These are phyloP conservation scores for Athetis lepigone DNA, from an alignment of 2,888 invertebrate species.

Conservation along the genomic window DNA sequence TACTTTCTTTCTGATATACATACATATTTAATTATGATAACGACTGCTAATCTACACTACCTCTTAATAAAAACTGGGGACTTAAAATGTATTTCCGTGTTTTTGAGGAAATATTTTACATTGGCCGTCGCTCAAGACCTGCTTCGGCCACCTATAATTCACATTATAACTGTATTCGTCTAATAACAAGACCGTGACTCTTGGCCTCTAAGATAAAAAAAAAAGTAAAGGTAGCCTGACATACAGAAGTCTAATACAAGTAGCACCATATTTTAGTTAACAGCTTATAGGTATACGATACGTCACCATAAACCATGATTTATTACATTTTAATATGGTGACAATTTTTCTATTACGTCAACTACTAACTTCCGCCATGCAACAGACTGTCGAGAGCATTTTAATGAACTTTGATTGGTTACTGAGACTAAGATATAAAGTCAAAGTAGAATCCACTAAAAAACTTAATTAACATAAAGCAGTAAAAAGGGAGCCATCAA, in stretches of 20 bases:
- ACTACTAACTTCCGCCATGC: constrained; percentile 41
- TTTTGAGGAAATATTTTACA: background rate
- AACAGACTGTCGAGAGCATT: constrained; percentile 23
- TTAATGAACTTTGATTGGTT: constrained; percentile 5
- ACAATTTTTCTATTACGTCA: constrained; percentile 20
- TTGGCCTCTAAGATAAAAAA: constrained; percentile 8
- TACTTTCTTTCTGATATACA: constrained; percentile 28
- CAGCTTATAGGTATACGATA: constrained; percentile 18
- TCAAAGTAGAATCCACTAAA: constrained; percentile 18
- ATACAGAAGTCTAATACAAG: background rate
- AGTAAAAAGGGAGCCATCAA: constrained; percentile 45
- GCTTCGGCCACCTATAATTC: background rate
- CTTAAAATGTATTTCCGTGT: constrained; percentile 17
- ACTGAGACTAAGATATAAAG: constrained; percentile 13
- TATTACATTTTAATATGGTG: constrained; percentile 39
- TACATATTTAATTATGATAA: constrained; percentile 9
- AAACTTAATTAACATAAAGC: constrained; percentile 44
- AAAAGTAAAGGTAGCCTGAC: constrained; percentile 1
- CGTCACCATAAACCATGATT: constrained; percentile 39
- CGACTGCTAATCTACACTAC: background rate
- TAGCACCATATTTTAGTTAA: background rate
- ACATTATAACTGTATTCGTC: constrained; percentile 1
- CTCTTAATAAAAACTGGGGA: constrained; percentile 10
- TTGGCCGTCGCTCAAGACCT: constrained; percentile 30
- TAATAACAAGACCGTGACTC: background rate